These are phyloP conservation scores for Mesorhabditis spiculigera DNA, from an alignment of 2,888 invertebrate genomes.

Conservation along the genomic window DNA sequence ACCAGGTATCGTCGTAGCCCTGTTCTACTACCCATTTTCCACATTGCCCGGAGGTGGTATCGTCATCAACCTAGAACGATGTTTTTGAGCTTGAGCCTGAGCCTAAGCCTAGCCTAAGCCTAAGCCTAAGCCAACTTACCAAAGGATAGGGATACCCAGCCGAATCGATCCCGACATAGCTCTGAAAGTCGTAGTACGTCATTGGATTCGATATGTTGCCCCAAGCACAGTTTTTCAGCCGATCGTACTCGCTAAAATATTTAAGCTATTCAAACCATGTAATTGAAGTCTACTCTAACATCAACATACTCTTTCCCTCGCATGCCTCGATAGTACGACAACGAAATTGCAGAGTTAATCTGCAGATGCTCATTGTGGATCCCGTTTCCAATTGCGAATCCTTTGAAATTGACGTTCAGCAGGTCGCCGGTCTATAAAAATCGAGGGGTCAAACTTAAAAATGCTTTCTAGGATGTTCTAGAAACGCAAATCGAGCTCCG, in stretches of 20 bases:
- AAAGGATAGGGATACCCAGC: background rate
- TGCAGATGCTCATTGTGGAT: slow-evolving; percentile 1
- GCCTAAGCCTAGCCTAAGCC: background rate
- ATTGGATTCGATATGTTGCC: background rate
- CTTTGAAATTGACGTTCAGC: background rate
- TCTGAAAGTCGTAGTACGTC: background rate
- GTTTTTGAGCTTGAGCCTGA: too few species aligned
- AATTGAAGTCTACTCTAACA: background rate
- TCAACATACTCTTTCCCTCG: slow-evolving; percentile 4
- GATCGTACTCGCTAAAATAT: background rate
- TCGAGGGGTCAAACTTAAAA: background rate
- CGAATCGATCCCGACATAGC: background rate
- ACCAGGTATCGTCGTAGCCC: slow-evolving; percentile 2
- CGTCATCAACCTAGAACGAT: background rate
- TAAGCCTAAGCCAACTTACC: background rate
- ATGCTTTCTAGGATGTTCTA: background rate
- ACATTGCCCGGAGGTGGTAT: background rate
- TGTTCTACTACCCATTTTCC: slow-evolving; percentile 1
- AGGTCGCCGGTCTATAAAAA: background rate
- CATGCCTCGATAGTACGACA: background rate
- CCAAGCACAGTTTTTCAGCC: slow-evolving; percentile 4
- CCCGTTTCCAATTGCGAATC: slow-evolving; percentile 2
- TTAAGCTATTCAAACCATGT: background rate
- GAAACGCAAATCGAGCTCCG: too few species aligned
- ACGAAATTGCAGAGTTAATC: background rate